Base-by-base conservation (phyloP, 1,140 invertebrate genomes). In the Listronotus bonariensis region DNA sequence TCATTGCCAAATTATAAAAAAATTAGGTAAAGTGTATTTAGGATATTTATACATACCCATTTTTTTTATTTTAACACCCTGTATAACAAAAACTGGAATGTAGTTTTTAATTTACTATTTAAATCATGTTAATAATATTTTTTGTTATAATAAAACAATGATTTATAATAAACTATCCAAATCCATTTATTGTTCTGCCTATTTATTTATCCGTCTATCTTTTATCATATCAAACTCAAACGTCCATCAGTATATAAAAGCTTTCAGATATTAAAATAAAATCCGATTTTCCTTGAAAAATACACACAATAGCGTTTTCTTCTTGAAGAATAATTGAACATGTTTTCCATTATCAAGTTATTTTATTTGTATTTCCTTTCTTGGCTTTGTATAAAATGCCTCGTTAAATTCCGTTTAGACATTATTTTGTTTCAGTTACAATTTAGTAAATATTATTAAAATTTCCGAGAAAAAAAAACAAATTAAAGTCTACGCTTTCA, bases 301-400 rank as follows among this genome's bases (percentile, higher is more conserved):
- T 43, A 43, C 3, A 15, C 41, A 18, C 10, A 48, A 48, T 48
- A 48, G 7, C 7, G 18, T 26, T 48, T 12, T 17, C 17, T 48
- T 48, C 45, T 20, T 20, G 10, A 14, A n/a, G 41, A 43, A 48
- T 20, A 48, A 20, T 48, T 48, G 45, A 48, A 48, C 20, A 48
- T 20, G 45, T 48, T 48, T 20, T 48, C 45, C 18, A 48, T 48
- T 48, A 48, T 17, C 18, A 17, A 48, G 18, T 48, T 48, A 48
- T 48, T 48, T 48, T 26, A 48, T 48, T 48, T 48, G 45, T 20
- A 48, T 48, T 48, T 48, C 45, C 45, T 20, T 48, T 26, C 17
- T 48, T 48, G 45, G 45, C 45, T 48, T 48, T 48, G 18, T 48
- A 48, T 20, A 48, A 48, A 48, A 17, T 26, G 45, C 6, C 18